Percentiles rank a stretch among this genome's conserved stretches.
These are phyloP conservation scores for Pammene aurita DNA, from an alignment of 2,888 invertebrate species.

Conservation along the genomic window DNA sequence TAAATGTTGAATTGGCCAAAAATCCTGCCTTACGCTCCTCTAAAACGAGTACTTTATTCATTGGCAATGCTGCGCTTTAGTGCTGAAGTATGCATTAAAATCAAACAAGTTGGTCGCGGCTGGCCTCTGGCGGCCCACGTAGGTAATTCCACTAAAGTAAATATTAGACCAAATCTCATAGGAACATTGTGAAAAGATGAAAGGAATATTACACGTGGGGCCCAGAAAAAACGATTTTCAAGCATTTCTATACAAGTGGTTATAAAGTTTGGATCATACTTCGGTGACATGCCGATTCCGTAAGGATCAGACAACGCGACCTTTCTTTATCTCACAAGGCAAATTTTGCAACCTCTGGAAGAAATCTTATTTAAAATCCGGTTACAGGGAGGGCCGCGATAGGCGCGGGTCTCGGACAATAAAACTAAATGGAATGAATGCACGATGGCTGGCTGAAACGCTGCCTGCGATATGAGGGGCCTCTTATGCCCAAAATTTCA, in stretches of 20 bases:
- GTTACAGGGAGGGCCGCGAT: constrained; percentile 77
- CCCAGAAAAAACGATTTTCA: constrained; percentile 53
- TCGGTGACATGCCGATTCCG: constrained; percentile 70
- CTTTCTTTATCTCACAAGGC: constrained; percentile 81
- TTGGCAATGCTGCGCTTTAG: constrained; percentile 42
- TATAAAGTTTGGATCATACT: constrained; percentile 73
- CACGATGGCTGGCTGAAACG: constrained; percentile 76
- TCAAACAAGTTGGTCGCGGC: constrained; percentile 74
- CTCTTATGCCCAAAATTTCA: constrained; percentile 65
- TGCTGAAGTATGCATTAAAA: constrained; percentile 80
- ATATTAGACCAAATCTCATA: constrained; percentile 76
- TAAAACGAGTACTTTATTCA: constrained; percentile 41
- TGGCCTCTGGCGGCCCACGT: constrained; percentile 66
- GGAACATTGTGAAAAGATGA: constrained; percentile 66
- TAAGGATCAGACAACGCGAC: constrained; percentile 74
- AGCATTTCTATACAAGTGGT: constrained; percentile 53
- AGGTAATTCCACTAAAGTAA: constrained; percentile 72
- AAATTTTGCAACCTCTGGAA: constrained; percentile 76
- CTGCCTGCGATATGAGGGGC: constrained; percentile 72
- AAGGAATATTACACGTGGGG: constrained; percentile 67
- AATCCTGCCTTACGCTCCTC: constrained; percentile 1
- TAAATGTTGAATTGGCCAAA: background rate
- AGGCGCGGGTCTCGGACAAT: constrained; percentile 81
- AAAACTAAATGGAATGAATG: constrained; percentile 84
- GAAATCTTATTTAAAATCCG: constrained; percentile 83